Evolutionary conservation across 1,140 invertebrate species (phyloP), one percentile per base, ranked within the genome.

Genomic region (Leptinotarsa lineolata): DNA sequence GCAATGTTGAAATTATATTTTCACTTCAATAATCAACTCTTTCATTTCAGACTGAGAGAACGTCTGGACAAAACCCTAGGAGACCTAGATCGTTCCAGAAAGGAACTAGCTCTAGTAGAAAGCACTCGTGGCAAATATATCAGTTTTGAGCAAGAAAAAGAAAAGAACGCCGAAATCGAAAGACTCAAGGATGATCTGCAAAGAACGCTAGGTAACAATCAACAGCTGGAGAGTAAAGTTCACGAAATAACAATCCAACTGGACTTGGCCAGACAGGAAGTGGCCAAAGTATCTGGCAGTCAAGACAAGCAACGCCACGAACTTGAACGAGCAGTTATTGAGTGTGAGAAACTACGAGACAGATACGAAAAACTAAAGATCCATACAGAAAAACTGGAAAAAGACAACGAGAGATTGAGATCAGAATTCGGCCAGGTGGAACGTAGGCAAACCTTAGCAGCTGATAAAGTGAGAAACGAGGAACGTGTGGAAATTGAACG

Each of bases 71-170:
- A 95, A 86, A 90, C 91, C 0, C 86, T 91, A 48, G 88, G 90
- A 74, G 94, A 96, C 74, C 85, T 95, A 82, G 92, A 94, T 74
- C 88, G 92, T 72, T 89, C 90, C 68, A 86, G 90, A 77, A 91
- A 92, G 81, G 93, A 94, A 82, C 85, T 94, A 79, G 92, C 93
- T 80, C 88, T 91, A 78, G 89, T 89, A 78, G 92, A 95, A 81
- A 90, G 89, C 75, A 90, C 91, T 72, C 90, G 92, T 87, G 91
- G 91, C 88, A 96, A 95, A 91, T 95, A 93, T 86, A 54, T 54
- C 16, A 92, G 93, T 84, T 92, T 93, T 84, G 93, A 95, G 86
- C 91, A 93, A 83, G 94, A 96, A 83, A 94, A 94, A 78, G 92
- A 94, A 81, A 89, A 91, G 60, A 90, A 91, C 74, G 79, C 75